Evolutionary conservation across 92 coral and sea anemone species (phyloP).

Genomic region (Diadumene lineata): DNA sequence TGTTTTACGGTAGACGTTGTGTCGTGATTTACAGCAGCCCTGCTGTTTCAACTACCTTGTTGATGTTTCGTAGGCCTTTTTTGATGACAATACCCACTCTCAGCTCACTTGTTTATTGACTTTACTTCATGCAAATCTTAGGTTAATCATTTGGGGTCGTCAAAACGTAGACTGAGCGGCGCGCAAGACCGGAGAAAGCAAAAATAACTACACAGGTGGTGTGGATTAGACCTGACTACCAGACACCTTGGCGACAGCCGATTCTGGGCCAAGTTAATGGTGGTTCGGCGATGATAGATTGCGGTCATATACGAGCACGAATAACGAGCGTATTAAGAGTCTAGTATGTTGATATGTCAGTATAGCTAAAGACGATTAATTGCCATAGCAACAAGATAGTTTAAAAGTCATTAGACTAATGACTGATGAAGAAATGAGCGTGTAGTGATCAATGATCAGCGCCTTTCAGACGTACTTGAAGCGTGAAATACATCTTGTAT

Average conservation of each 20-base stretch:
- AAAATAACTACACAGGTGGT: slow-evolving; percentile 20
- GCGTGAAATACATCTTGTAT: no score
- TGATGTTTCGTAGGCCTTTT: not conserved
- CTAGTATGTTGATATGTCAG: slow-evolving; percentile 6
- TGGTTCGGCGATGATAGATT: slow-evolving; percentile 39
- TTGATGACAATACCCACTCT: not conserved
- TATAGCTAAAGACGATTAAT: slow-evolving; percentile 19
- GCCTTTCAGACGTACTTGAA: not conserved
- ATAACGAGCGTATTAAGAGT: not conserved
- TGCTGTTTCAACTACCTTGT: not conserved
- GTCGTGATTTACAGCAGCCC: not conserved
- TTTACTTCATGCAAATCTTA: not conserved
- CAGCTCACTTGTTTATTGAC: not conserved
- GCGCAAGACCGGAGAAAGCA: not conserved
- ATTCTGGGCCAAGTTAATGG: not conserved
- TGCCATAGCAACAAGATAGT: not conserved
- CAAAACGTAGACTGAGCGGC: slow-evolving; percentile 13
- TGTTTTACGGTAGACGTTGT: no score
- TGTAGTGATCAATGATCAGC: no score
- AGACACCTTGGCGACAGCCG: slow-evolving; percentile 26
- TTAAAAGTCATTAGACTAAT: not conserved
- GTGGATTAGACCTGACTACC: slow-evolving; percentile 4
- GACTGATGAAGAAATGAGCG: not conserved
- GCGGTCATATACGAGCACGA: slow-evolving; percentile 24
- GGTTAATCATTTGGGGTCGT: slow-evolving; percentile 16